Evolutionary conservation across 2,888 invertebrate genomes (phyloP), one percentile per base, ranked within the genome.

Genomic region (Amphimallon solstitiale): DNA sequence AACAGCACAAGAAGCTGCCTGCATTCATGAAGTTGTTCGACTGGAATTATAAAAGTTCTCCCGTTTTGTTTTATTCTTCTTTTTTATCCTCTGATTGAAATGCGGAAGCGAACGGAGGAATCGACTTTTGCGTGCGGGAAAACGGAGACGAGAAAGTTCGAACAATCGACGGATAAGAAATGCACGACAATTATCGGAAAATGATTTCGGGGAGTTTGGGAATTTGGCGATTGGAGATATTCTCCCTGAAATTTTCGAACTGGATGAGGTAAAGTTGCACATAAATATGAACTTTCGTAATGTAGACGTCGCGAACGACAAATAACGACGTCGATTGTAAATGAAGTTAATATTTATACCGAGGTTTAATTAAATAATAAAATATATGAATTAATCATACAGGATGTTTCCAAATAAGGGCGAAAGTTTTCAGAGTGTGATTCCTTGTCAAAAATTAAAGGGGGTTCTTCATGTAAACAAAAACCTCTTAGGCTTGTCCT

Each of bases 21-120:
- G 51, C 51, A 56, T 40, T 56, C 40, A 19, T 56, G 56, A 19
- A 56, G 9, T 40, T 40, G 56, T 56, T 56, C 56, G 56, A 23
- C 56, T 23, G 29, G 40, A 56, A 40, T 23, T 56, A 40, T 56
- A 17, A 51, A 51, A 14, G 34, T 51, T 51, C 15, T 51, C 23
- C 35, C 7, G 29, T 29, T 29, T 29, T 43, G 12, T 43, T 2
- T 43, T 15, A 14, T 43, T 14, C 14, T 43, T 23, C 5, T 29
- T 43, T 43, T 12, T 37, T 37, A n/a, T 37, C 12, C 14, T 43
- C 12, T 43, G 43, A 43, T 43, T 43, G 43, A n/a, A 43, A 43
- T 6, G 17, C 43, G 43, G 43, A 14, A 43, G 43, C 14, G 14
- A 17, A 12, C 9, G 43, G 43, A 43, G 14, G 7, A 43, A 43